phyloP scores from a whole-genome alignment of 2,797 vertebrate species.

The Scolopax rusticola region DNA sequence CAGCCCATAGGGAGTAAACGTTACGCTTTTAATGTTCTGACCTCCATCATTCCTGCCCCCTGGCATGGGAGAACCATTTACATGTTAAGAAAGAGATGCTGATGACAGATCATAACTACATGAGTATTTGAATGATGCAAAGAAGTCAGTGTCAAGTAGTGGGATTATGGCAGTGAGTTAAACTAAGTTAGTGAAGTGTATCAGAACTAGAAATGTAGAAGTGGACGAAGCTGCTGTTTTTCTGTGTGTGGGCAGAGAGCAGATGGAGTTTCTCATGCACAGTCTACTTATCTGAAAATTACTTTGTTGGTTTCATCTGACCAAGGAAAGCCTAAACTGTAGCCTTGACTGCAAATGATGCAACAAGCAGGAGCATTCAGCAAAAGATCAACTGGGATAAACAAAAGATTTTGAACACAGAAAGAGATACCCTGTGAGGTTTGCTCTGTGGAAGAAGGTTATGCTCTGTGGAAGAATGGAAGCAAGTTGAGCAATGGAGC shows the following conservation, averaged over 20 bases:
- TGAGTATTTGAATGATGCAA: background rate
- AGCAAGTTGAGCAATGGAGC: background rate
- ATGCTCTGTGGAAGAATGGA: background rate
- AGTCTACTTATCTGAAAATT: background rate
- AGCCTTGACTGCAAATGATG: background rate
- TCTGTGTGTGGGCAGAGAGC: background rate
- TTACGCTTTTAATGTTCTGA: background rate
- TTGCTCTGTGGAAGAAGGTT: background rate
- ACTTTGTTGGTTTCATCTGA: background rate
- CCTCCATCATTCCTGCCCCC: too few relatives aligned
- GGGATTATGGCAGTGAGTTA: background rate
- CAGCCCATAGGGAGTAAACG: background rate
- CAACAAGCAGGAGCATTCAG: background rate
- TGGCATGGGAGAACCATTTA: background rate
- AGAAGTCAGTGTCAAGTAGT: background rate
- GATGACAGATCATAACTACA: background rate
- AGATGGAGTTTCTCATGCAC: conserved; percentile 11
- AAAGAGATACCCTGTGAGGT: background rate
- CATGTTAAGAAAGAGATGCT: background rate
- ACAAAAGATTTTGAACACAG: background rate
- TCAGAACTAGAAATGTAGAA: background rate
- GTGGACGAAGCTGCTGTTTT: background rate
- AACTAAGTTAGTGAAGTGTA: background rate
- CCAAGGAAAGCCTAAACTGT: background rate
- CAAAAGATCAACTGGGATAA: background rate